Evolutionary conservation across 2,888 invertebrate genomes (phyloP).

Genomic region (Campoplex capitator): DNA sequence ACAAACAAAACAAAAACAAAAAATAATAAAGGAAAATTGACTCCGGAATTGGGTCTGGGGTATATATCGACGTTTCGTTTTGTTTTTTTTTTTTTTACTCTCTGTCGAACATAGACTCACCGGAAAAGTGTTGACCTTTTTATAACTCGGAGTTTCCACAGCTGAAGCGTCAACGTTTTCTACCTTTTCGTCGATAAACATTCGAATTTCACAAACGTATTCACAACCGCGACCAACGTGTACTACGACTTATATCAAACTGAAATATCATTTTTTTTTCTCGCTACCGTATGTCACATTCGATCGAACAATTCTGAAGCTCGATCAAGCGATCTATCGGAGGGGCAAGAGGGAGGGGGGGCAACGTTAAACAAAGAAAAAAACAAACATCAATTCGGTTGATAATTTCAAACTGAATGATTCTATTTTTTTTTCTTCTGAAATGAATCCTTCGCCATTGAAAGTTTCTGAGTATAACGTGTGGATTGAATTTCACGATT

Average conservation of each 20-base stretch:
- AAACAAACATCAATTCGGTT: constrained; percentile 1
- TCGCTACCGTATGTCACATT: constrained; percentile 5
- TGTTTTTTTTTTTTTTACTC: background rate
- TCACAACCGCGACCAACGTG: background rate
- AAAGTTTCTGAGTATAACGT: background rate
- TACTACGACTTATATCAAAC: background rate
- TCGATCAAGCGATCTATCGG: background rate
- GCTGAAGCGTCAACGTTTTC: background rate
- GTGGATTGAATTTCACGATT: background rate
- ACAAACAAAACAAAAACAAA: too few relatives aligned
- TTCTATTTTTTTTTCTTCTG: background rate
- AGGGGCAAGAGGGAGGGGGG: background rate
- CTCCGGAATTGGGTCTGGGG: background rate
- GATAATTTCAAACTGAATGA: constrained; percentile 8
- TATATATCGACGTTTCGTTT: background rate
- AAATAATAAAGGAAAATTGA: background rate
- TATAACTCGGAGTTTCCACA: background rate
- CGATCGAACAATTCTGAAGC: background rate
- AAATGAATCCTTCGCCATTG: background rate
- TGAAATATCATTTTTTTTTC: background rate
- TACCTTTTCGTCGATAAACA: background rate
- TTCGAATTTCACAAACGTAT: background rate
- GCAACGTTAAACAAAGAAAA: background rate
- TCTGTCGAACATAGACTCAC: background rate
- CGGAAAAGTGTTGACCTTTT: background rate